Evolutionary conservation across 2,888 invertebrate genomes (phyloP).

Genomic region (Sphecodes monilicornis): DNA sequence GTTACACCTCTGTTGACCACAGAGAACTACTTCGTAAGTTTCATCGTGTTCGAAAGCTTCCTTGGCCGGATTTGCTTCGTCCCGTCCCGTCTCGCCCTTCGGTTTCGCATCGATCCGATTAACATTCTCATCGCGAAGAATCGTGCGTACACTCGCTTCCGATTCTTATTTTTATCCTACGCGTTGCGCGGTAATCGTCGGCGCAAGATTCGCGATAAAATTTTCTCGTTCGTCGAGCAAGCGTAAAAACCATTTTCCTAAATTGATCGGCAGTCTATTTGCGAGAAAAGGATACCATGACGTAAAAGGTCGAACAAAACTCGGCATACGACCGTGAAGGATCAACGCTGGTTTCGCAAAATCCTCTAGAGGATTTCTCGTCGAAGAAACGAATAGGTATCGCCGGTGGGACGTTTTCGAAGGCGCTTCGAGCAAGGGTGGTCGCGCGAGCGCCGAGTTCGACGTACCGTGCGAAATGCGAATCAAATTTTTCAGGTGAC

Average conservation of each 20-base stretch:
- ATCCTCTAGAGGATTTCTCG: too few species aligned
- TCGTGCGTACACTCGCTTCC: neutral
- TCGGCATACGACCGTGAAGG: too few species aligned
- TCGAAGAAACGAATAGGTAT: neutral
- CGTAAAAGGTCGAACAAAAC: too few species aligned
- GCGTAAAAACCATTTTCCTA: neutral
- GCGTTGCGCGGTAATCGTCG: neutral
- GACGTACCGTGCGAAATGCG: slow-evolving; percentile 41
- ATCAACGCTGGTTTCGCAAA: too few species aligned
- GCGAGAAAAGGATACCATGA: too few species aligned
- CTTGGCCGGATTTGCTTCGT: neutral
- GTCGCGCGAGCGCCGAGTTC: neutral
- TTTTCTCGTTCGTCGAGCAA: neutral
- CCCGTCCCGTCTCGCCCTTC: neutral
- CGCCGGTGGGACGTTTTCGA: neutral
- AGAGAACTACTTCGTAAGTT: neutral
- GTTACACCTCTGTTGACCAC: too few species aligned
- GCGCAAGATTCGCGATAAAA: neutral
- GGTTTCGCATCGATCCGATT: neutral
- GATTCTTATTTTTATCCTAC: neutral
- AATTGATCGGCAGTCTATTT: neutral
- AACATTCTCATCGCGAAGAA: neutral
- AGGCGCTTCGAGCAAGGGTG: neutral
- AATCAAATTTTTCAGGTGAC: slow-evolving; percentile 53
- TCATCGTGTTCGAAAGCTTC: slow-evolving; percentile 19